Conservation (phyloP, 2,888 invertebrate species). For the Strigamia crassipes region DNA sequence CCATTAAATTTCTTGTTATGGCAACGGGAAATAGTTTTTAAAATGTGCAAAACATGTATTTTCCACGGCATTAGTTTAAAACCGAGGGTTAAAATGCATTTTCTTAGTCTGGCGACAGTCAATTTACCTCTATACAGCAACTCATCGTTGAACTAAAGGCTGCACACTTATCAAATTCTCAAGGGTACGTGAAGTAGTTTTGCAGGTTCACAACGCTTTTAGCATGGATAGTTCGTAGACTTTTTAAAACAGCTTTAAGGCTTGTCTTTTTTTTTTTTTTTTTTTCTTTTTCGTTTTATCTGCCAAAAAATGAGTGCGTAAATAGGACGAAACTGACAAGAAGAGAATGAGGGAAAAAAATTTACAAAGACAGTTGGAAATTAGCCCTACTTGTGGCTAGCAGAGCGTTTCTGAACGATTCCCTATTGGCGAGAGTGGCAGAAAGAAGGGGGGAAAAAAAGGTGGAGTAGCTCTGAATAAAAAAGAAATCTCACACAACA, state of each 20-base stretch:
- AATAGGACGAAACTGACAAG: constrained; percentile 19
- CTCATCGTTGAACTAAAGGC: constrained; percentile 18
- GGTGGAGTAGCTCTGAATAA: constrained; percentile 3
- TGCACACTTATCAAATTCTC: constrained; percentile 10
- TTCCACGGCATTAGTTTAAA: background rate
- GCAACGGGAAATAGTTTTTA: background rate
- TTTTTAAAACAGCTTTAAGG: constrained; percentile 8
- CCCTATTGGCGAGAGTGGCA: constrained; percentile 13
- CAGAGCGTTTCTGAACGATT: constrained; percentile 20
- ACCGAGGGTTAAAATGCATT: background rate
- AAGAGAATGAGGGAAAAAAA: background rate
- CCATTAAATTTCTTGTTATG: background rate
- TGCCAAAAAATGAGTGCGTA: constrained; percentile 21
- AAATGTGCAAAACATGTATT: constrained; percentile 19
- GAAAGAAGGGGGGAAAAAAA: constrained; percentile 11
- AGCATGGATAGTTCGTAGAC: constrained; percentile 6
- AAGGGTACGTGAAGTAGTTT: constrained; percentile 14
- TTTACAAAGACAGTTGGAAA: constrained; percentile 20
- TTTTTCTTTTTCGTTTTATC: background rate
- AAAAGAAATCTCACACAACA: constrained; percentile 27
- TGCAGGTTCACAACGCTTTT: constrained; percentile 19
- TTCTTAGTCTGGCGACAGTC: background rate
- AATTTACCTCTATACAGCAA: constrained; percentile 24
- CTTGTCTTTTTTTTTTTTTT: background rate
- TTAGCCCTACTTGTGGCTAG: constrained; percentile 27